Evolutionary conservation across 2,888 invertebrate species (phyloP).

Genomic region (Augiades crinisus): DNA sequence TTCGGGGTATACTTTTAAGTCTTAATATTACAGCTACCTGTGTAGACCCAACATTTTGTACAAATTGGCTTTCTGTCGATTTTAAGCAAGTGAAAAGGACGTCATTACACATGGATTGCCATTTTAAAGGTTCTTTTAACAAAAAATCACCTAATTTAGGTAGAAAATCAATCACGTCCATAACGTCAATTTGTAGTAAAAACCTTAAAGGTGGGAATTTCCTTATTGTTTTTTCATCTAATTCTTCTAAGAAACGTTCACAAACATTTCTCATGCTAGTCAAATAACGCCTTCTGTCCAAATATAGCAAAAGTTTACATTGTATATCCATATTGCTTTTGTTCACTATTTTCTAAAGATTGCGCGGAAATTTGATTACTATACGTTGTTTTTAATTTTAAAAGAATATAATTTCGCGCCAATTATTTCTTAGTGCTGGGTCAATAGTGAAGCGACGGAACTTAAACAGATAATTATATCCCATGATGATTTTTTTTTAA

Average conservation of each 20-base stretch:
- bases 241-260: constrained; percentile 46
- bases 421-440: no score
- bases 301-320: constrained; percentile 59
- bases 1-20: constrained; percentile 49
- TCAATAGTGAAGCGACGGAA: no score
- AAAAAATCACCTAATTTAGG: constrained; percentile 52
- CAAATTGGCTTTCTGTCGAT: constrained; percentile 41
- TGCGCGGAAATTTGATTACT: no score
- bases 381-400: no score
- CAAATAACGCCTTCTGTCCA: constrained; percentile 56
- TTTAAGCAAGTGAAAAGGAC: constrained; percentile 59
- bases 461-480: no score
- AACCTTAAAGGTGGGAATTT: constrained; percentile 64
- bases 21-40: constrained; percentile 57
- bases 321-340: constrained; percentile 45
- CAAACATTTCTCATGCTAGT: constrained; percentile 51
- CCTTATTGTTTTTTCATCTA: constrained; percentile 44
- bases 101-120: constrained; percentile 50
- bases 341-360: background rate
- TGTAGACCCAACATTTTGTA: constrained; percentile 40
- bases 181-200: constrained; percentile 57
- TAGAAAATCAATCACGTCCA: constrained; percentile 53
- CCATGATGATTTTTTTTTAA: no score
- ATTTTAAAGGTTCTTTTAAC: constrained; percentile 58
- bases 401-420: no score